Evolutionary conservation across 30 jellyfish, hydroid and myxozoan genomes (phyloP).

Genomic region (Mastigias papua): DNA sequence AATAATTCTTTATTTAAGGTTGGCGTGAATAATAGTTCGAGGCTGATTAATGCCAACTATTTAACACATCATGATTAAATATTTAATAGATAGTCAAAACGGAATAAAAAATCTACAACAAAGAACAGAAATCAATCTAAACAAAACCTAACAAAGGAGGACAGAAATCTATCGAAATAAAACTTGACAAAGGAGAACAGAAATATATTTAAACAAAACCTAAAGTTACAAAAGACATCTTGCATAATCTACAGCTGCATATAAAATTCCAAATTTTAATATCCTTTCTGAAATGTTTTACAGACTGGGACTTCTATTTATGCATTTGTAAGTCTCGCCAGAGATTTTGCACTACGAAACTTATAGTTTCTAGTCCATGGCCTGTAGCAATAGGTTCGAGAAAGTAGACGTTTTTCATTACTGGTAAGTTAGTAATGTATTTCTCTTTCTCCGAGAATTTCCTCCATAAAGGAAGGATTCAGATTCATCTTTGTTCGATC

Average conservation of each 20-base stretch:
- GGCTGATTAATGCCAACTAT: too few relatives aligned
- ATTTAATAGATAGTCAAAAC: too few relatives aligned
- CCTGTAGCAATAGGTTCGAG: constrained; percentile 59
- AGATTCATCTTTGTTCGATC: constrained; percentile 32
- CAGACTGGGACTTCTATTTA: constrained; percentile 37
- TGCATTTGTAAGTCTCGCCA: constrained; percentile 45
- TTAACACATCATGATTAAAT: too few relatives aligned
- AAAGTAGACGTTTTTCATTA: constrained; percentile 26
- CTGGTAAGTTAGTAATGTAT: constrained; percentile 44
- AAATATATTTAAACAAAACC: not conserved
- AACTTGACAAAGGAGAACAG: not conserved
- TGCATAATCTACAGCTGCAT: constrained; percentile 46
- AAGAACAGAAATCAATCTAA: not conserved
- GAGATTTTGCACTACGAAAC: constrained; percentile 31
- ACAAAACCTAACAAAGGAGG: not conserved
- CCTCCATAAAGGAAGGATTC: constrained; percentile 47
- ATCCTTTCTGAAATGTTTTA: constrained; percentile 18
- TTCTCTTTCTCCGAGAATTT: constrained; percentile 33
- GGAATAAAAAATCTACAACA: not conserved
- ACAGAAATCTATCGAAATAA: not conserved
- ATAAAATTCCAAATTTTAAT: constrained; percentile 8
- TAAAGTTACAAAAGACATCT: not conserved
- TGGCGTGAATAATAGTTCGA: too few relatives aligned
- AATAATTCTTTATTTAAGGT: too few relatives aligned
- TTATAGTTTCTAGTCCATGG: constrained; percentile 31